Percentiles rank a stretch among this genome's conserved stretches.
These are phyloP conservation scores for Chelon auratus DNA, from an alignment of 2,797 vertebrate genomes.

Conservation along the genomic window DNA sequence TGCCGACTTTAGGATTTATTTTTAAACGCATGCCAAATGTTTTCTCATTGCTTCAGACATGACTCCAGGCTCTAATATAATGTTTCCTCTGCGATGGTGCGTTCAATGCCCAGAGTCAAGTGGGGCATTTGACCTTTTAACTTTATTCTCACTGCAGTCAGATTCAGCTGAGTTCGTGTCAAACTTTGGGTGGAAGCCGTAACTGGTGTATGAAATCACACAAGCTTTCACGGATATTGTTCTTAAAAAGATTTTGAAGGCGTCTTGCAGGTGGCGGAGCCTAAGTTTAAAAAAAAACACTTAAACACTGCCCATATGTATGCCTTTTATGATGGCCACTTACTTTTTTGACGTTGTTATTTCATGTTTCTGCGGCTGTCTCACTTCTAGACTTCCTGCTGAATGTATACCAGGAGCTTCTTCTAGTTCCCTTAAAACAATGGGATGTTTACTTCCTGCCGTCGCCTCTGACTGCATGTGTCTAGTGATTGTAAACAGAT, in stretches of 20 bases:
- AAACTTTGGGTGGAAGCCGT: not conserved
- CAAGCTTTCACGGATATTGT: no score
- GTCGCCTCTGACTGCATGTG: not conserved
- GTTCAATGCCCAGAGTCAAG: slow-evolving; percentile 47
- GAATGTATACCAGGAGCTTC: not conserved
- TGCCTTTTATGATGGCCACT: no score
- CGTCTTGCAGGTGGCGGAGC: no score
- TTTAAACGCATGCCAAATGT: no score
- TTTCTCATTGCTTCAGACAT: slow-evolving; percentile 37
- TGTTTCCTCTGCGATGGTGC: slow-evolving; percentile 31
- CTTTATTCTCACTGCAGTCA: slow-evolving; percentile 34
- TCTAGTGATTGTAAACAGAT: not conserved
- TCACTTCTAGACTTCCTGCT: not conserved
- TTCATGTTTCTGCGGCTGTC: not conserved
- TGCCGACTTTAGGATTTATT: no score
- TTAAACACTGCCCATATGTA: no score
- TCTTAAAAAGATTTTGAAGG: no score
- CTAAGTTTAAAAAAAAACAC: no score
- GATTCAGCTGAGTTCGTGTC: slow-evolving; percentile 4
- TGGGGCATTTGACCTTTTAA: slow-evolving; percentile 41
- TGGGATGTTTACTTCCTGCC: not conserved
- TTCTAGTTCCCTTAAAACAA: not conserved
- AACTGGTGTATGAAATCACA: not conserved
- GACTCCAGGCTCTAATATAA: slow-evolving; percentile 37
- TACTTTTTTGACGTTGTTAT: no score